Evolutionary conservation across 2,888 invertebrate genomes (phyloP).

Genomic region (Drosophila mayaguana): DNA sequence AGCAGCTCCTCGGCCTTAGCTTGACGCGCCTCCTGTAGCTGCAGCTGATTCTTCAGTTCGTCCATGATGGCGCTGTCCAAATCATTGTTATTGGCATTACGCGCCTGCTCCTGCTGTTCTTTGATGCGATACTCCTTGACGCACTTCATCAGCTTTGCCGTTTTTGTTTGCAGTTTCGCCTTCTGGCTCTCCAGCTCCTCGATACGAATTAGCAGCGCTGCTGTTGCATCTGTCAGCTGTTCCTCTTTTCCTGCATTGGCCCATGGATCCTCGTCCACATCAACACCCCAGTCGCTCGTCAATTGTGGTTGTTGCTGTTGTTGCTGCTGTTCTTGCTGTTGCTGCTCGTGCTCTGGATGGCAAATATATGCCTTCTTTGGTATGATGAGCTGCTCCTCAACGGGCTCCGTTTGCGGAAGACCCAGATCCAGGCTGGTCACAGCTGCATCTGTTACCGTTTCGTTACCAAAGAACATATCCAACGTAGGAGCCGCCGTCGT

Average conservation of each 20-base stretch:
- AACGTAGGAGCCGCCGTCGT: constrained; percentile 64
- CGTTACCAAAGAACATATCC: constrained; percentile 83
- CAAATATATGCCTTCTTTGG: constrained; percentile 87
- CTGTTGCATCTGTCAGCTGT: constrained; percentile 24
- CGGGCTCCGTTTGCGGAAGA: constrained; percentile 67
- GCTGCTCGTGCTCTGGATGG: constrained; percentile 75
- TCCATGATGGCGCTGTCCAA: constrained; percentile 92
- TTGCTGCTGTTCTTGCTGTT: not conserved
- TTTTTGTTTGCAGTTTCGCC: constrained; percentile 89
- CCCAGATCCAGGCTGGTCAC: constrained; percentile 29
- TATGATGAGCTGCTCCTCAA: constrained; percentile 85
- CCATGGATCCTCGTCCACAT: constrained; percentile 87
- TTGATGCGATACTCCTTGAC: constrained; percentile 92
- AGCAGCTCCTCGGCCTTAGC: constrained; percentile 87
- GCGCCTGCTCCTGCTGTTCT: constrained; percentile 37
- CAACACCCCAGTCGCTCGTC: constrained; percentile 65
- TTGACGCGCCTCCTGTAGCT: constrained; percentile 88
- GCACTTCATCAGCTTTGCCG: constrained; percentile 92
- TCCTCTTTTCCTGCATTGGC: constrained; percentile 86
- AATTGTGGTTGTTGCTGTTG: not conserved
- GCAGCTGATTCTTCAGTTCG: constrained; percentile 90
- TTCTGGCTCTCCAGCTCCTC: constrained; percentile 88
- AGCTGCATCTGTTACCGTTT: constrained; percentile 30
- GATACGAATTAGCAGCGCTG: constrained; percentile 84
- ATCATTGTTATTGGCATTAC: constrained; percentile 82